Evolutionary conservation across 1,140 invertebrate genomes (phyloP).

Genomic region (Spodoptera litura): DNA sequence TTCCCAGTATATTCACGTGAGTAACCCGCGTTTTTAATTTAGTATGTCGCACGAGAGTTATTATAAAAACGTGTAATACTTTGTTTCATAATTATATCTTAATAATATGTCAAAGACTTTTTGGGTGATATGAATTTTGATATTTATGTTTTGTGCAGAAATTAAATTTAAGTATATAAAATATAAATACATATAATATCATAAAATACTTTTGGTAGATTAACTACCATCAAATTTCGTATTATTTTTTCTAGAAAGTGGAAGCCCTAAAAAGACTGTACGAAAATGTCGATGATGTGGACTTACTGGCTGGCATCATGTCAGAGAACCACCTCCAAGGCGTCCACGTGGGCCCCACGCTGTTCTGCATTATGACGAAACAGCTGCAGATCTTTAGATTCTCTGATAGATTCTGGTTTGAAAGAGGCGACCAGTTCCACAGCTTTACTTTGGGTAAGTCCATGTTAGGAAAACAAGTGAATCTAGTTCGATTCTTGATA

Average conservation of each 20-base stretch:
- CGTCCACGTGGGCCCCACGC: conserved; percentile 92
- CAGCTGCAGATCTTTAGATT: conserved; percentile 84
- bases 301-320: conserved; percentile 92
- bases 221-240: neutral
- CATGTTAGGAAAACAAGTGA: conserved; percentile 49
- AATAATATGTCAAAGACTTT: too few species aligned
- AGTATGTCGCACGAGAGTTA: too few species aligned
- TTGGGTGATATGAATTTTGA: too few species aligned
- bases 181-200: too few species aligned
- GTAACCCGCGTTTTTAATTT: too few species aligned
- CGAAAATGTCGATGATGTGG: conserved; percentile 91
- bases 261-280: conserved; percentile 85
- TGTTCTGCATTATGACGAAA: conserved; percentile 91
- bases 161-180: too few species aligned
- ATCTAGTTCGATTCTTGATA: neutral
- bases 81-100: too few species aligned
- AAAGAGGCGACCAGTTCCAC: conserved; percentile 84
- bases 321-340: conserved; percentile 88
- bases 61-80: too few species aligned
- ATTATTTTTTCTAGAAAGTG: conserved; percentile 74
- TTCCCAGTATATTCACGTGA: too few species aligned
- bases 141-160: too few species aligned
- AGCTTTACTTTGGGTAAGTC: conserved; percentile 83
- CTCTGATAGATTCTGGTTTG: conserved; percentile 86
- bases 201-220: neutral